These are phyloP conservation scores for Lepus americanus DNA, from an alignment of 2,113 vertebrate genomes.

Conservation along the genomic window DNA sequence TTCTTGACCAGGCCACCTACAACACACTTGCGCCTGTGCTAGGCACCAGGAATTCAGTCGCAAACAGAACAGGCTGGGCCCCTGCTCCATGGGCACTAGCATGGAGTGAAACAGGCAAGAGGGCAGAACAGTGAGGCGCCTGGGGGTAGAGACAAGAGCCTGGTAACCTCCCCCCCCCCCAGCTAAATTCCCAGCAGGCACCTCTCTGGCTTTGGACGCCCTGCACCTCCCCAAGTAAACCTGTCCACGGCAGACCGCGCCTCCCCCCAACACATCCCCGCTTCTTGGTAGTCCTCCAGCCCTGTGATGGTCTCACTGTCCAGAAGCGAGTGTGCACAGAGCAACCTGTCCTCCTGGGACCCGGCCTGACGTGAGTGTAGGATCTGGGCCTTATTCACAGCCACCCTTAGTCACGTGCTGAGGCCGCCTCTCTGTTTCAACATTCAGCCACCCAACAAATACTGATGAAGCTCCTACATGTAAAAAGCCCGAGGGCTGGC, in stretches of 20 bases:
- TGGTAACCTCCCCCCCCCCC: not conserved
- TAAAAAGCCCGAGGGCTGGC: not conserved
- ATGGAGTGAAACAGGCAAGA: not conserved
- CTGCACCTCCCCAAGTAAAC: not conserved
- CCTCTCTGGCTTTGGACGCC: not conserved
- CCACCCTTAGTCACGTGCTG: slow-evolving; percentile 24
- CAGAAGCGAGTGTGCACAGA: not conserved
- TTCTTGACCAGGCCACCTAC: not conserved
- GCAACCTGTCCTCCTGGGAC: not conserved
- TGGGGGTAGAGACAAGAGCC: not conserved
- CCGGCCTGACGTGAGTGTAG: not conserved
- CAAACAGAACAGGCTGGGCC: not conserved
- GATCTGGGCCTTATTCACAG: not conserved
- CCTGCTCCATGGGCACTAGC: accelerated
- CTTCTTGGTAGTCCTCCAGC: not conserved
- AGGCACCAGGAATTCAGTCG: not conserved
- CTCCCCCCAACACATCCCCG: not conserved
- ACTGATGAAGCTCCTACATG: slow-evolving; percentile 49
- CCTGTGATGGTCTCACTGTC: not conserved
- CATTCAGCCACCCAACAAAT: slow-evolving; percentile 68
- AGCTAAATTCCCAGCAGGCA: not conserved
- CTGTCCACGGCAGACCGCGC: accelerated
- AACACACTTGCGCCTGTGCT: not conserved
- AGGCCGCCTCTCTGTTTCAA: slow-evolving; percentile 31
- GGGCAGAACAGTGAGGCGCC: not conserved